Evolutionary conservation across 2,113 vertebrate species (phyloP).

Genomic region (Cheirogaleus medius): DNA sequence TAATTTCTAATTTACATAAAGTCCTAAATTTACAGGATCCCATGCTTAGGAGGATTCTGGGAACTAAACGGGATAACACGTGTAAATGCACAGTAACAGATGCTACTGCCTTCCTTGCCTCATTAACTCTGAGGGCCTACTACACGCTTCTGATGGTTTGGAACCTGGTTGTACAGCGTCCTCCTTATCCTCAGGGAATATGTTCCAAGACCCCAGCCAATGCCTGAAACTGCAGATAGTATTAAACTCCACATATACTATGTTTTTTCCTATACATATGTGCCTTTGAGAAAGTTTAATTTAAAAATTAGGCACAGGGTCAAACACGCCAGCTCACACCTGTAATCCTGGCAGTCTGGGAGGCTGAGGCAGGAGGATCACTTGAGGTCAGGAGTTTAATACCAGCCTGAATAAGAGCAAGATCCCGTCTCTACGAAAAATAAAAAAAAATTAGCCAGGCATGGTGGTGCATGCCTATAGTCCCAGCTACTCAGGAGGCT

Average conservation of each 20-base stretch:
- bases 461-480: no score
- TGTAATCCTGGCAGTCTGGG: no score
- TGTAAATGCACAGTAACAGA: not conserved
- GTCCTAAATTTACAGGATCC: not conserved
- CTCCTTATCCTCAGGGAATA: not conserved
- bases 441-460: no score
- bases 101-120: not conserved
- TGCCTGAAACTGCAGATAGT: not conserved
- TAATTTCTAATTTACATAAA: not conserved
- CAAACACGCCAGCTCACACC: no score
- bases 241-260: not conserved
- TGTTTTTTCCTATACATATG: not conserved
- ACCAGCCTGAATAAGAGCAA: no score
- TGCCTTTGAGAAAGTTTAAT: not conserved
- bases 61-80: not conserved
- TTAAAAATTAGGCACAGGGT: not conserved
- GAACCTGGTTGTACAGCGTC: not conserved
- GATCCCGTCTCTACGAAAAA: no score
- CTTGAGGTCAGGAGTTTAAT: no score
- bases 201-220: not conserved
- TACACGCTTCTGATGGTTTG: not conserved
- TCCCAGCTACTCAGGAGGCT: no score
- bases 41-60: not conserved
- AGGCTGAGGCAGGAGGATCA: no score
- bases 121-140: not conserved